Conservation (phyloP, 2,797 vertebrate genomes). For the Brachyalestes nurse region DNA sequence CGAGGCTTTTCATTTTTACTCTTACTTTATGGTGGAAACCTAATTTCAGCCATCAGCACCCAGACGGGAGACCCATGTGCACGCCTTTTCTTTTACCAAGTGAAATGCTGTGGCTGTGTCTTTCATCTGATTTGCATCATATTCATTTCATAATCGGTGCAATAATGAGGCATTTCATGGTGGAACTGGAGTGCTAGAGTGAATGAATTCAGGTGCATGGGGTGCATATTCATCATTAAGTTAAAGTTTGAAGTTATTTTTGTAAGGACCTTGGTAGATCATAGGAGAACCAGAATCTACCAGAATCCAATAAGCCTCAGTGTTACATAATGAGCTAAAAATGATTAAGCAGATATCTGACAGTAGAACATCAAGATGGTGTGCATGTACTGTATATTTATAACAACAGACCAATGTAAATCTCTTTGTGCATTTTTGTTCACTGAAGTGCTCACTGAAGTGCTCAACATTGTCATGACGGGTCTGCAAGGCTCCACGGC, state of each 20-base stretch:
- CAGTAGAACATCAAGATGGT: no score
- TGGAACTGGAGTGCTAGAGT: background rate
- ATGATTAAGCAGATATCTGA: background rate
- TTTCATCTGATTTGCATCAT: background rate
- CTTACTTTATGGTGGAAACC: slow-evolving; percentile 13
- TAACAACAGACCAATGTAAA: no score
- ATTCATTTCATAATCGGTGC: background rate
- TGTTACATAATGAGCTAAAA: background rate
- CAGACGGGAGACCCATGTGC: background rate
- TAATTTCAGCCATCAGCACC: slow-evolving; percentile 15
- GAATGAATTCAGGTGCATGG: background rate
- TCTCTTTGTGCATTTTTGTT: no score
- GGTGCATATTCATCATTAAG: background rate
- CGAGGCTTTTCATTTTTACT: slow-evolving; percentile 7
- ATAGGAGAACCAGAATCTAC: background rate
- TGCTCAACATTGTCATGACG: no score
- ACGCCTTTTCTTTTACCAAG: background rate
- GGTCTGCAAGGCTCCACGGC: no score
- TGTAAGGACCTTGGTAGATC: background rate
- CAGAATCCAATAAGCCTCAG: background rate
- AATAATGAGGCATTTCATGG: background rate
- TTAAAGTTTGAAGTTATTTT: background rate
- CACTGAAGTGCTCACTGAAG: no score
- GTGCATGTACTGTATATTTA: no score
- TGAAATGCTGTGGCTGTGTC: background rate